Evolutionary conservation across 2,797 vertebrate species (phyloP).

Genomic region (Luscinia megarhynchos): DNA sequence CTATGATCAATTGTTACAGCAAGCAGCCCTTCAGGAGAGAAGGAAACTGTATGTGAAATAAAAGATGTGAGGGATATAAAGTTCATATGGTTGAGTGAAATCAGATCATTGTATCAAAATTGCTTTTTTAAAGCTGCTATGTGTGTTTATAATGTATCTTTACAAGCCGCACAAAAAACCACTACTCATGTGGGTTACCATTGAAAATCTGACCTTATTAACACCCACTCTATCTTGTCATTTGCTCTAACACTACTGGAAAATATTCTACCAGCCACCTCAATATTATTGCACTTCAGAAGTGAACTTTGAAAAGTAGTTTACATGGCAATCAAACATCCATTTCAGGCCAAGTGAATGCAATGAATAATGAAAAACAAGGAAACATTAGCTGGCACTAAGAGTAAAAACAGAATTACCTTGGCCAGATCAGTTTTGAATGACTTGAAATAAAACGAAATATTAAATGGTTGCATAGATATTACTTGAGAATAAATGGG

Average conservation of each 20-base stretch:
- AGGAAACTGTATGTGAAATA: neutral
- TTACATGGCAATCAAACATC: neutral
- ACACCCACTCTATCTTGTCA: neutral
- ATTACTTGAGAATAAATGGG: neutral
- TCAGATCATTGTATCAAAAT: neutral
- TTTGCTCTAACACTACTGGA: neutral
- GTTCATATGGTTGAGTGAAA: neutral
- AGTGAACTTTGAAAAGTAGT: neutral
- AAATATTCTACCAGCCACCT: rapidly evolving
- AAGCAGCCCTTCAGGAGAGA: neutral
- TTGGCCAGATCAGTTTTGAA: neutral
- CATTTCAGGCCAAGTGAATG: neutral
- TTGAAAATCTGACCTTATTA: neutral
- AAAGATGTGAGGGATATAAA: neutral
- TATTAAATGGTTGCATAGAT: neutral
- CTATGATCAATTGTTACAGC: neutral
- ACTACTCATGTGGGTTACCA: neutral
- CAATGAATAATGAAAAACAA: neutral
- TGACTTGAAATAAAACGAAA: neutral
- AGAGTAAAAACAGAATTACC: neutral
- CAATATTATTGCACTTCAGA: neutral
- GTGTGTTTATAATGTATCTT: neutral
- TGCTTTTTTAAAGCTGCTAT: neutral
- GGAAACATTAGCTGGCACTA: neutral
- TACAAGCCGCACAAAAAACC: neutral